Base-by-base conservation (phyloP, 2,797 vertebrate genomes). In the Brachymystax lenok region DNA sequence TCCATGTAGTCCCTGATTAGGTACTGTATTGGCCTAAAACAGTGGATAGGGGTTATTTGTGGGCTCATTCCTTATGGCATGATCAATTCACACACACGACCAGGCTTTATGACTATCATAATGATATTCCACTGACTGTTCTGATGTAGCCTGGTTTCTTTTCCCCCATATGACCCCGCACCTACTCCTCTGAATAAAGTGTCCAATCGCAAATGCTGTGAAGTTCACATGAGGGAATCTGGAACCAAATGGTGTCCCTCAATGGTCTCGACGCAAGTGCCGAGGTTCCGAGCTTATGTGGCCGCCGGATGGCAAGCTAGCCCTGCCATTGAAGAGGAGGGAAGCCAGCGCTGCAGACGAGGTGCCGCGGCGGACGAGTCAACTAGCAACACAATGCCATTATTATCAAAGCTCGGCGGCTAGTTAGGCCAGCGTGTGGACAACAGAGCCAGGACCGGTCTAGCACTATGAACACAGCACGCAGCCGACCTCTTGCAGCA, bases 241-340 rank as follows among this genome's bases (percentile, higher is more conserved):
- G 40, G 12, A 46, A 46, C 40, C 59, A 61, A n/a, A 63, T 7
- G 21, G 27, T 19, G 52, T 54, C 6, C 52, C 19, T 19, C 0
- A 56, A 6, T 59, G 17, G 17, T n/a, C 19, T 17, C 54, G 19
- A 59, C 19, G 54, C 54, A n/a, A 21, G 56, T n/a, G 56, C 56
- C 17, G 17, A 19, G 17, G 1, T 56, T 19, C n/a, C 4, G 54
- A n/a, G 1, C 6, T 5, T 59, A 59, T 21, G 56, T 21, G 21
- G 56, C 40, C 40, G 46, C 30, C 14, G 71, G 54, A 50, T 71
- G 28, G 77, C 12, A 69, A 84, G 86, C 83, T 54, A 76, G 73
- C 30, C 30, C 3, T 35, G 14, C 10, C 8, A 50, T 63, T 16
- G 3, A 75, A 28, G 19, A 6, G 30, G 50, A 56, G 46, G 21